These are phyloP conservation scores for Pollenia labialis DNA, from an alignment of 2,888 invertebrate genomes.

Conservation along the genomic window DNA sequence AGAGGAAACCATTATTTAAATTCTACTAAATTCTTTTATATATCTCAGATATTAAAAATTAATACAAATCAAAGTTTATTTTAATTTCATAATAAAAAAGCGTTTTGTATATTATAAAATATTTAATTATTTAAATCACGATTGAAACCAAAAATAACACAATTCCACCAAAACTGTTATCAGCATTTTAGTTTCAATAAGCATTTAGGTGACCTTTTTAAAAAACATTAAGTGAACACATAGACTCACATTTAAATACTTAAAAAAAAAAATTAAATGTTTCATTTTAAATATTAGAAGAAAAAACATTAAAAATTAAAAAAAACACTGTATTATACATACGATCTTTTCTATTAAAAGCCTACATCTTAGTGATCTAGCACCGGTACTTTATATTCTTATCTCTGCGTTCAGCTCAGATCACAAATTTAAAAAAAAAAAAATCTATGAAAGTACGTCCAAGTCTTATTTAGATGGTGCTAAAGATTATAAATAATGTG, in stretches of 20 bases:
- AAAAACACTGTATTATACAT: background rate
- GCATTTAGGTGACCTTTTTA: slow-evolving; percentile 62
- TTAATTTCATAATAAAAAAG: background rate
- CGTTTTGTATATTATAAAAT: background rate
- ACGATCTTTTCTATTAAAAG: slow-evolving; percentile 5
- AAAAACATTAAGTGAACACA: slow-evolving; percentile 43
- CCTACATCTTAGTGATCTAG: background rate
- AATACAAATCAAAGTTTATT: background rate
- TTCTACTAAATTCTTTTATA: background rate
- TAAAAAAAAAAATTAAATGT: slow-evolving; percentile 27
- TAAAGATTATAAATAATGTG: slow-evolving; percentile 64
- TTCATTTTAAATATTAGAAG: slow-evolving; percentile 14
- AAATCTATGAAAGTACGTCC: background rate
- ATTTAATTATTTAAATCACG: slow-evolving; percentile 51
- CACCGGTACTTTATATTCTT: slow-evolving; percentile 30
- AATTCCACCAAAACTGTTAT: slow-evolving; percentile 54
- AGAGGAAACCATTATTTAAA: too few species aligned
- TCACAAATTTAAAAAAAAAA: slow-evolving; percentile 41
- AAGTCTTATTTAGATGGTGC: slow-evolving; percentile 65
- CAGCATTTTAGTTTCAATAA: slow-evolving; percentile 60
- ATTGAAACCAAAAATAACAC: slow-evolving; percentile 25
- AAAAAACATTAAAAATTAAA: slow-evolving; percentile 10
- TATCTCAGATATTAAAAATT: background rate
- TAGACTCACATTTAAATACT: slow-evolving; percentile 19
- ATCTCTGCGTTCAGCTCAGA: slow-evolving; percentile 52